Evolutionary conservation across 1,140 invertebrate species (phyloP).

Genomic region (Meloidogyne floridensis): DNA sequence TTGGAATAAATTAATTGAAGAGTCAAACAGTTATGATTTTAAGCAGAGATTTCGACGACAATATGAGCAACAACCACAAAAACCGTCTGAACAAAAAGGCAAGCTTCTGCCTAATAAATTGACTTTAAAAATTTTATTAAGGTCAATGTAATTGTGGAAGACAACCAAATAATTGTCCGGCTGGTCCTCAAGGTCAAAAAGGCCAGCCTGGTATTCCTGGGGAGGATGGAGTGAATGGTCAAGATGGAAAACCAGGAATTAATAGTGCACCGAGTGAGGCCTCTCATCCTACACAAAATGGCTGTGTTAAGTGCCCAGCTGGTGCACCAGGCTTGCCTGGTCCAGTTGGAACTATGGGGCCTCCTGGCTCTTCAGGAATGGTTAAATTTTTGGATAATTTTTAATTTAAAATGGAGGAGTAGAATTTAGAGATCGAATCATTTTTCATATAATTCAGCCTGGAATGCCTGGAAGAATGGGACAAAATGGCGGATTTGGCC

Average conservation of each 20-base stretch:
- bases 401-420: not conserved
- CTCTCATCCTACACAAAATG: conserved; percentile 17
- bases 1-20: conserved; percentile 53
- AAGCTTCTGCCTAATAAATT: not conserved
- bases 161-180: conserved; percentile 47
- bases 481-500: conserved; percentile 25
- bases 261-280: conserved; percentile 2
- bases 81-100: conserved; percentile 28
- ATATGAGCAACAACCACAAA: conserved; percentile 30
- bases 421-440: no score
- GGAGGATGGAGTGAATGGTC: conserved; percentile 36
- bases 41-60: conserved; percentile 12
- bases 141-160: conserved; percentile 36
- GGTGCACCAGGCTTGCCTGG: conserved; percentile 37
- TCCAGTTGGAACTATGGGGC: conserved; percentile 27
- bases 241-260: conserved; percentile 36
- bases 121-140: not conserved
- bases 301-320: conserved; percentile 41
- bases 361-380: conserved; percentile 34
- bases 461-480: conserved; percentile 45
- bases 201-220: conserved; percentile 39
- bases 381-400: not conserved
- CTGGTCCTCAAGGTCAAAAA: conserved; percentile 33
- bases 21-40: not conserved
- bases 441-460: conserved; percentile 21